These are phyloP conservation scores for Phylloscopus whistleri DNA, from an alignment of 2,113 vertebrate genomes.

Conservation along the genomic window DNA sequence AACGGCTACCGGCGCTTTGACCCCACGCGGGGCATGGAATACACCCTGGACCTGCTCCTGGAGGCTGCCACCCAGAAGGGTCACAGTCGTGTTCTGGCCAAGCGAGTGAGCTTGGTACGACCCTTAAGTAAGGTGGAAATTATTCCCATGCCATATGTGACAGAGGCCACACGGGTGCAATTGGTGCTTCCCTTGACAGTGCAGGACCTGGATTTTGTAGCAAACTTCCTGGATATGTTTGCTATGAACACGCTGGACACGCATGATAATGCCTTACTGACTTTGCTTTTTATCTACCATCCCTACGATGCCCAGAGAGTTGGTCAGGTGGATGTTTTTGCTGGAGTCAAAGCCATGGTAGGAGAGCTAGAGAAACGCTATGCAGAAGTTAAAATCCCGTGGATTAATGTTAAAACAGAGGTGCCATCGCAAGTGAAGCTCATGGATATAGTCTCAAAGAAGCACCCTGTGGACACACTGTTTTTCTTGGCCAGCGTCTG, in stretches of 20 bases:
- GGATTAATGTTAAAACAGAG: constrained; percentile 92
- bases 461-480: constrained; percentile 92
- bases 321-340: constrained; percentile 86
- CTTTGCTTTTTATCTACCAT: constrained; percentile 90
- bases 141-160: constrained; percentile 96
- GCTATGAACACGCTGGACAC: constrained; percentile 87
- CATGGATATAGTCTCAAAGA: constrained; percentile 97
- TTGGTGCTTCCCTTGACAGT: constrained; percentile 89
- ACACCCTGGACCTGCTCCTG: constrained; percentile 87
- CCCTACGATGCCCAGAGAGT: constrained; percentile 86
- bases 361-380: constrained; percentile 89
- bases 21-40: constrained; percentile 93
- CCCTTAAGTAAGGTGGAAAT: constrained; percentile 91
- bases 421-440: constrained; percentile 92
- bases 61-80: constrained; percentile 90
- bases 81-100: constrained; percentile 84
- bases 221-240: constrained; percentile 90
- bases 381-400: constrained; percentile 86
- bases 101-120: constrained; percentile 86
- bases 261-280: constrained; percentile 87
- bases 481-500: constrained; percentile 90
- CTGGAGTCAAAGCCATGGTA: constrained; percentile 85
- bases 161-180: constrained; percentile 91
- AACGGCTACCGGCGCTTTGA: constrained; percentile 95
- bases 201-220: constrained; percentile 79